phyloP scores from a whole-genome alignment of 2,797 vertebrate genomes.

The Nannoperca australis region DNA sequence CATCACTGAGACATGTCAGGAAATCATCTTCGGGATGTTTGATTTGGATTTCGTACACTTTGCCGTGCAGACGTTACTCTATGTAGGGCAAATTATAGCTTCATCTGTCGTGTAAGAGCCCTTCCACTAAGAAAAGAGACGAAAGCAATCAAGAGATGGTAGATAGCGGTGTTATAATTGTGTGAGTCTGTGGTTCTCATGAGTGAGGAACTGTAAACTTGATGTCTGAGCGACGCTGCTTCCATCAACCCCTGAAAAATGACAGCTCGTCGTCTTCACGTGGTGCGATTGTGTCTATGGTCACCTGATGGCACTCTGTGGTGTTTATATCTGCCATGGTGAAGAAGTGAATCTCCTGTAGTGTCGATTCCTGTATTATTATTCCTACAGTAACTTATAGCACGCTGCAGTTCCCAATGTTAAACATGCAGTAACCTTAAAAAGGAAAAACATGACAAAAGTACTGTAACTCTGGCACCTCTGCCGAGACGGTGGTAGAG shows the following conservation, averaged over 20 bases:
- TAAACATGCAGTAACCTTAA: not conserved
- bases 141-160: conserved; percentile 17
- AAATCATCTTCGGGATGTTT: conserved; percentile 48
- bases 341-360: no score
- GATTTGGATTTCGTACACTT: conserved; percentile 28
- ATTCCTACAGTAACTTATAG: not conserved
- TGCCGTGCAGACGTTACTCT: not conserved
- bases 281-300: no score
- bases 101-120: conserved; percentile 32
- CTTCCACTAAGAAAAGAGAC: not conserved
- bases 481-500: not conserved
- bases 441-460: not conserved
- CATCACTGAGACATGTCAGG: conserved; percentile 50
- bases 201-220: not conserved
- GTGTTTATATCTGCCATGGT: not conserved
- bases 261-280: no score
- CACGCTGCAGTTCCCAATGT: not conserved
- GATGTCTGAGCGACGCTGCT: conserved; percentile 4
- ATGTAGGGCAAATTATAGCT: conserved; percentile 28
- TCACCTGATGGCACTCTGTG: not conserved
- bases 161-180: conserved; percentile 13
- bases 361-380: no score
- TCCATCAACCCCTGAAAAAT: not conserved
- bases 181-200: conserved; percentile 2
- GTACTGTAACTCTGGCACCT: not conserved